Conservation (phyloP, 2,797 vertebrate species). For the Sylvilagus floridanus region DNA sequence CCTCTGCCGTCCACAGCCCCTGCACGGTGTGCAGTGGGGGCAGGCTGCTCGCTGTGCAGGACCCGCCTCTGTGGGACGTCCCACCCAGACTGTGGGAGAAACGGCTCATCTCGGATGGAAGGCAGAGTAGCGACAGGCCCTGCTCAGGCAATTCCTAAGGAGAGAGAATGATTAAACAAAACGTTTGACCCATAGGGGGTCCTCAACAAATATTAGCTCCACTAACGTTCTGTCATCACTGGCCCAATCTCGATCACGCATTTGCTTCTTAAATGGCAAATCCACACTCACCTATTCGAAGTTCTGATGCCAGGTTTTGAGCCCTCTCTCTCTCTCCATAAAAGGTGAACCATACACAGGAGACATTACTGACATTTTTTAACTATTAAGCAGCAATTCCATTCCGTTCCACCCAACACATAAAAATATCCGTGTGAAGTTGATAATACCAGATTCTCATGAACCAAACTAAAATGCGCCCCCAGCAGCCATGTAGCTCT, state of each 20-base stretch:
- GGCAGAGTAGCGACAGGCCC: not conserved
- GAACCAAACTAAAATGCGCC: not conserved
- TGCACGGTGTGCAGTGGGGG: not conserved
- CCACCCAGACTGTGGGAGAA: not conserved
- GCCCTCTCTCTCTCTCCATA: not conserved
- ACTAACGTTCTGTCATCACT: not conserved
- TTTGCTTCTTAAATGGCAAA: not conserved
- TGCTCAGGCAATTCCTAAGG: not conserved
- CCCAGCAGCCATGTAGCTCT: not conserved
- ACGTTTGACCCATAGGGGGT: not conserved
- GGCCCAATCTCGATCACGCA: not conserved
- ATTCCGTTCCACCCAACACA: not conserved
- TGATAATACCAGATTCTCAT: not conserved
- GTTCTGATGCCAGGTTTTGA: not conserved
- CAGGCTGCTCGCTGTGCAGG: not conserved
- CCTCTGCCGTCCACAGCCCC: not conserved
- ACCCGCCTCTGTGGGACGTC: not conserved
- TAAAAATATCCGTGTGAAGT: not conserved
- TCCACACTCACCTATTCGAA: not conserved
- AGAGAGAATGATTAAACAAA: constrained; percentile 16
- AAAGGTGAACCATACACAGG: not conserved
- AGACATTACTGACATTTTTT: not conserved
- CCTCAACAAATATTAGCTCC: not conserved
- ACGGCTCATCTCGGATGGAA: not conserved
- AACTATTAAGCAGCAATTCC: not conserved